Evolutionary conservation across 1,140 invertebrate species (phyloP), one percentile per base, ranked within the genome.

Genomic region (Leptopilina clavipes): DNA sequence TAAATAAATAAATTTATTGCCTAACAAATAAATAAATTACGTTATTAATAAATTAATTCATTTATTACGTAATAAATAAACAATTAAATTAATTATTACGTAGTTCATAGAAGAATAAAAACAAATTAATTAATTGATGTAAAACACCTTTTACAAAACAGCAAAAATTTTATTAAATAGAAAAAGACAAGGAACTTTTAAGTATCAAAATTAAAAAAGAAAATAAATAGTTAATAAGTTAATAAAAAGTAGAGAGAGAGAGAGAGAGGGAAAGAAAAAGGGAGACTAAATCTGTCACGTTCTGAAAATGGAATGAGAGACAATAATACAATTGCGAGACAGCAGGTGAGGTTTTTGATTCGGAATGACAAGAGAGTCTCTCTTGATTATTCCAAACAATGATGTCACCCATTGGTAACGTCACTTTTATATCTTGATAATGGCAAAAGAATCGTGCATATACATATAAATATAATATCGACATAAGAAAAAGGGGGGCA

Each of bases 401-500:
- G 59, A 65, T 65, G 59, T 65, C 59, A 65, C 59, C 25, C 11
- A 65, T 5, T 8, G 14, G 22, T 65, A 65, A 65, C 59, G 59
- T 65, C 59, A 65, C 19, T 65, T 31, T 65, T 65, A 25, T 59
- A 59, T 11, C 54, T 59, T 22, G 19, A 59, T 19, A 59, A 52
- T 52, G 48, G 48, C 48, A 17, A n/a, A n/a, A 52, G 48, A 52
- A 52, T 52, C 48, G 48, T 52, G 48, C 48, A 5, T 52, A 52
- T 52, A 52, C 3, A 52, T 44, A 12, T n/a, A 14, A 5, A 48
- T 48, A 48, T 14, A 9, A 11, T 65, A 31, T 31, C 1, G 25
- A 65, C 22, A 25, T 14, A 65, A 31, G 22, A 65, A 65, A 65
- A 65, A 65, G 22, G 59, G 59, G 59, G 59, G 59, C 22, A 31